Percentiles rank a stretch among this genome's conserved stretches.
Evolutionary conservation across 1,140 invertebrate genomes (phyloP).

Genomic region (Lasioglossum albipes): DNA sequence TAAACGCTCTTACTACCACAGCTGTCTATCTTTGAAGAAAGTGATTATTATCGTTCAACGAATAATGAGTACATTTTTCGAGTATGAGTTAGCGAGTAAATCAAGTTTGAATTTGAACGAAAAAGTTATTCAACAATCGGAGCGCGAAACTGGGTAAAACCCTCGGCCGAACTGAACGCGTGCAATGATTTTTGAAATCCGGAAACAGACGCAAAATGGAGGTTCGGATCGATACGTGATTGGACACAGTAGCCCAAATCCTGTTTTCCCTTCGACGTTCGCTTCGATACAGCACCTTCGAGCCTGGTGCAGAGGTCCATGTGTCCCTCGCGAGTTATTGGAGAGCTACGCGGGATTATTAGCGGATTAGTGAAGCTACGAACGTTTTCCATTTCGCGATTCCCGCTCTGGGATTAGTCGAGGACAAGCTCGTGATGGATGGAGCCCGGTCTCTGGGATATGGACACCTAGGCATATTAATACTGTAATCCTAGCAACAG

Average conservation of each 20-base stretch:
- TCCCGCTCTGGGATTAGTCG: conserved; percentile 1
- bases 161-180: too few relatives aligned
- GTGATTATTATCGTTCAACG: too few relatives aligned
- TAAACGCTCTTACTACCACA: too few relatives aligned
- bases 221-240: not conserved
- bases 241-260: not conserved
- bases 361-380: conserved; percentile 48
- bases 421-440: conserved; percentile 4
- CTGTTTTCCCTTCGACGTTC: conserved; percentile 1
- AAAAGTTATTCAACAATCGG: too few relatives aligned
- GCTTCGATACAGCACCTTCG: not conserved
- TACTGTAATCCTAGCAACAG: not conserved
- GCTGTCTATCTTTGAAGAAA: too few relatives aligned
- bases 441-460: not conserved
- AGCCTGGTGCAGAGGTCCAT: not conserved
- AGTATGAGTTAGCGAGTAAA: too few relatives aligned
- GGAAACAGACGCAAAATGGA: too few relatives aligned
- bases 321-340: conserved; percentile 21
- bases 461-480: not conserved
- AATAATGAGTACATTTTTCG: too few relatives aligned
- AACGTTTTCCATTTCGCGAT: conserved; percentile 56
- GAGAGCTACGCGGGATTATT: conserved; percentile 51
- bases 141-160: too few relatives aligned
- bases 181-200: too few relatives aligned
- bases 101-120: too few relatives aligned